phyloP scores from a whole-genome alignment of 2,797 vertebrate genomes.

The Fundulus diaphanus region DNA sequence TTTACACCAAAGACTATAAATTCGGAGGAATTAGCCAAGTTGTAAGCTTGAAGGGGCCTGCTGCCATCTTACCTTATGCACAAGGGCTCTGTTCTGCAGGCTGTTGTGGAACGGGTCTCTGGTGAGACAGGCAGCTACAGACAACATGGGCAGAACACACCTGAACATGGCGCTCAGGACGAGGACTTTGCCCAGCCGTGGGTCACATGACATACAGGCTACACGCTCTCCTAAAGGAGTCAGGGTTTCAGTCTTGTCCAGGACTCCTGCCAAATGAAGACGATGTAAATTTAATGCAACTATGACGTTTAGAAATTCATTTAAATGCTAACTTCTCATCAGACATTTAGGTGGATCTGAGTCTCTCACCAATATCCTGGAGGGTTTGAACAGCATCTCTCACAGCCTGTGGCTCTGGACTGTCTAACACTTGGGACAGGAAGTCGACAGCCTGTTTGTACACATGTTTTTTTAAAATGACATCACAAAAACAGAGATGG shows the following conservation, averaged over 20 bases:
- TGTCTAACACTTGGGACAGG: constrained; percentile 93
- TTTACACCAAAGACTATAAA: background rate
- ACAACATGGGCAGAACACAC: constrained; percentile 90
- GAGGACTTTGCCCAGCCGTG: constrained; percentile 92
- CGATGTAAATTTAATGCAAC: background rate
- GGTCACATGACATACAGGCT: constrained; percentile 92
- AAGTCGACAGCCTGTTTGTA: constrained; percentile 89
- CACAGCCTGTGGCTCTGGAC: constrained; percentile 88
- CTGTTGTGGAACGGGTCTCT: constrained; percentile 95
- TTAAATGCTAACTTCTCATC: background rate
- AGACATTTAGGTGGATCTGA: background rate
- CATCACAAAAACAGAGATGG: background rate
- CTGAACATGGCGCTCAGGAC: constrained; percentile 91
- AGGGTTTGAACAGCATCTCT: constrained; percentile 87
- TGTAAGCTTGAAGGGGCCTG: background rate
- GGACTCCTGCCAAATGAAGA: constrained; percentile 82
- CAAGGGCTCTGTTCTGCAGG: constrained; percentile 87
- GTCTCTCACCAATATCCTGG: constrained; percentile 87
- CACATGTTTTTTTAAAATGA: background rate
- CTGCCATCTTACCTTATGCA: constrained; percentile 83
- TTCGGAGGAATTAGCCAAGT: too few species aligned
- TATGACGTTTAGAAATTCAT: background rate
- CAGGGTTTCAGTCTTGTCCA: constrained; percentile 88
- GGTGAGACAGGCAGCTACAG: constrained; percentile 91
- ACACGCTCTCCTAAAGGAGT: constrained; percentile 91